phyloP scores from a whole-genome alignment of 2,797 vertebrate species.

The Zalophus californianus region DNA sequence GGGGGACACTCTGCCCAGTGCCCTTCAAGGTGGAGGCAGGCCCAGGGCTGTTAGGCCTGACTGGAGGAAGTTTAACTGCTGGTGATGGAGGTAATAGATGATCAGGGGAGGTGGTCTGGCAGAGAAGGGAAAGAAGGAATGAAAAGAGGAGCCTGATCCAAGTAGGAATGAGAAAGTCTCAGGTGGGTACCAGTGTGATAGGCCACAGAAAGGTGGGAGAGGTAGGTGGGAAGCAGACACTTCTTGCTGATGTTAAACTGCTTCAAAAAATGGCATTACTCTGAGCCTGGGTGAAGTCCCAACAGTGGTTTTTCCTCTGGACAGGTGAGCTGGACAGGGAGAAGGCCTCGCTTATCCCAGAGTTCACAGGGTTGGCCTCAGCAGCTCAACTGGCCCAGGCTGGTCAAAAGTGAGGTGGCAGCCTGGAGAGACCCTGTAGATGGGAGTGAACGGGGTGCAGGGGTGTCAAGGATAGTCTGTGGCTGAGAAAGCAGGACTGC shows the following conservation, averaged over 20 bases:
- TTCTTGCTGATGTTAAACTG: neutral
- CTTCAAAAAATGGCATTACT: neutral
- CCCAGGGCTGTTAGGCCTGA: neutral
- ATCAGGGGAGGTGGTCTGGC: neutral
- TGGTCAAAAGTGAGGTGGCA: neutral
- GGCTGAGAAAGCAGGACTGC: neutral
- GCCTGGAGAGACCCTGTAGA: neutral
- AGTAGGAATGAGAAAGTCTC: neutral
- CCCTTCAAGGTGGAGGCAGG: neutral
- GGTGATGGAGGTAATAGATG: neutral
- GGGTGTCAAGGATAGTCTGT: neutral
- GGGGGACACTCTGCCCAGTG: neutral
- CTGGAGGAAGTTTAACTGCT: constrained; percentile 25
- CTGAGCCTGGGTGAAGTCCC: neutral
- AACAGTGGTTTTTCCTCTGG: neutral
- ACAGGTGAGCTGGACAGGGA: neutral
- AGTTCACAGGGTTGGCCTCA: neutral
- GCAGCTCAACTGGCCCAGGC: neutral
- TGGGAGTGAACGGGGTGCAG: neutral
- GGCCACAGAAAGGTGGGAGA: neutral
- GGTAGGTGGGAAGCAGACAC: neutral
- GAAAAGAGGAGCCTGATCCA: neutral
- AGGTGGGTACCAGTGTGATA: neutral
- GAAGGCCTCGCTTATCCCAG: neutral
- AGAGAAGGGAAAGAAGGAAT: neutral